Evolutionary conservation across 2,797 vertebrate genomes (phyloP).

Genomic region (Sciurus vulgaris): DNA sequence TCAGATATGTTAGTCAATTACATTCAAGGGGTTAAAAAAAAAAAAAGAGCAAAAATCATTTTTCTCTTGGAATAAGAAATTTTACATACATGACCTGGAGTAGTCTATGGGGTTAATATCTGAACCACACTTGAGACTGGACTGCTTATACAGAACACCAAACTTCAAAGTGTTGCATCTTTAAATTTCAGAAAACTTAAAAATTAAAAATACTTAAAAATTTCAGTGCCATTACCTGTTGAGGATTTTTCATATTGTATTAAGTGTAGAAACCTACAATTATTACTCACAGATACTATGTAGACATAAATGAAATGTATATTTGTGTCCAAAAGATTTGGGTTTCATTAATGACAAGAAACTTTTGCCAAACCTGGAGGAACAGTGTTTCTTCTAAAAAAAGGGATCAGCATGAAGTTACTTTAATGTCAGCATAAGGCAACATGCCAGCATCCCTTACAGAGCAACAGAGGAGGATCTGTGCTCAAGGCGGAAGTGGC

Average conservation of each 20-base stretch:
- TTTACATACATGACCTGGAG: background rate
- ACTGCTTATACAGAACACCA: background rate
- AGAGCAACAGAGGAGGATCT: background rate
- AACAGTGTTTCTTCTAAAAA: background rate
- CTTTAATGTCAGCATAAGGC: background rate
- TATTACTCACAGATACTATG: background rate
- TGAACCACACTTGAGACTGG: background rate
- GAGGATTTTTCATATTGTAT: background rate
- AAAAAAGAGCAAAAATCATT: background rate
- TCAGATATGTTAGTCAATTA: background rate
- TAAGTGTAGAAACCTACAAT: background rate
- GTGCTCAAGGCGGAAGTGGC: background rate
- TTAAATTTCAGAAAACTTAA: slow-evolving; percentile 11
- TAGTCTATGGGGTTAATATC: background rate
- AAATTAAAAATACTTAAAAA: background rate
- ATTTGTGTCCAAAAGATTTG: background rate
- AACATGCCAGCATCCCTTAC: background rate
- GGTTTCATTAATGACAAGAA: background rate
- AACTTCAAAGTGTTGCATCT: background rate
- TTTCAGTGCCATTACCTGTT: background rate
- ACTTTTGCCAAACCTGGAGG: background rate
- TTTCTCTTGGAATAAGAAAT: background rate
- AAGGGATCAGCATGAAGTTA: background rate
- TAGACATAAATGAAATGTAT: background rate
- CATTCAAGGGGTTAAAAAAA: background rate